Evolutionary conservation across 2,797 vertebrate species (phyloP), one percentile per base, ranked within the genome.

Genomic region (Apogon hyalosoma): DNA sequence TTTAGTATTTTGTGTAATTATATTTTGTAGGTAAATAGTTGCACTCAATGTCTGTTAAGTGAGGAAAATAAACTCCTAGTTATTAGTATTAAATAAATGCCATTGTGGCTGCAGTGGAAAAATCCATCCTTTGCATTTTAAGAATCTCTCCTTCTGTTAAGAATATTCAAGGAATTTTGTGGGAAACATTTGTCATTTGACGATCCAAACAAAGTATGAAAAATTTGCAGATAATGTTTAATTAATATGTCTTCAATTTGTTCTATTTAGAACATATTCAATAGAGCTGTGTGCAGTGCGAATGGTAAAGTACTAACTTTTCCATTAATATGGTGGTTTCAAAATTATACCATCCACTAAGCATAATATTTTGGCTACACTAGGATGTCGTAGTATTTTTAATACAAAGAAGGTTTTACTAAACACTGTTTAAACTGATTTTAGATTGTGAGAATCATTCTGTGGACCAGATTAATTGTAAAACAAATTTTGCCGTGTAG

Each of bases 391-490:
- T 62, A 40, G 50, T 77, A 71, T 77, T 69, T 87, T 79, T 28
- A 24, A 80, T 81, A 76, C 50, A 11, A 60, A 62, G 16, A 15
- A 48, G 24, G n/a, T 64, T 70, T 74, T 72, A 68, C n/a, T 5
- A 15, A 73, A 14, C 39, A 55, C 14, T 15, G n/a, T 70, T 73
- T 78, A 13, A 48, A 62, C 46, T 56, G 21, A 36, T 36, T 36
- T 36, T 28, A 45, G 31, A 62, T 21, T 36, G 11, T 47, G 59
- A 21, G 11, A 53, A 49, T 14, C 36, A 41, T 31, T 18, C 45
- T 52, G n/a, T n/a, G 62, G 78, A 82, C 83, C 75, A 82, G 85
- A 75, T 69, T 6, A 72, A 85, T 76, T 57, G 60, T 76, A 71
- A 66, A 60, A 46, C 7, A 15, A 41, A 47, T n/a, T 54, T 53